Evolutionary conservation across 2,888 invertebrate species (phyloP), one percentile per base, ranked within the genome.

Genomic region (Rhingia campestris): DNA sequence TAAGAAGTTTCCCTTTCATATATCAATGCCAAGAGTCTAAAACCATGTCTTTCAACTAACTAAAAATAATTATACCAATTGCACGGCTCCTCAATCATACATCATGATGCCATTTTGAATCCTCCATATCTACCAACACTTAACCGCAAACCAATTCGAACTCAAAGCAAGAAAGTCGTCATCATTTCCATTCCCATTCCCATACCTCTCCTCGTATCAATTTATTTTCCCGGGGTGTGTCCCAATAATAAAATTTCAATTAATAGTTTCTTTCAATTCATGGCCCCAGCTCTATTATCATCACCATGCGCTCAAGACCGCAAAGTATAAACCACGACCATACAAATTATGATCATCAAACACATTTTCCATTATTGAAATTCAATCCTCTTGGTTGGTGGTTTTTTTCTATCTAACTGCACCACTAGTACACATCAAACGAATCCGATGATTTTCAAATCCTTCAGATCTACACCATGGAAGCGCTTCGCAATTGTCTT

Each of bases 311-410:
- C 22, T 22, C 22, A 47, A 56, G 56, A 66, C 49, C 74, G 22
- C 74, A 75, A 66, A 47, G 6, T 43, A 10, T 45, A 67, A 75
- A 75, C 67, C 66, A 53, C 58, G 66, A 30, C 43, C 58, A 59
- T 66, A 66, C 74, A 75, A 66, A 75, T 75, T 66, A 75, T 43
- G 43, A 66, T 59, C 58, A 75, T 75, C 66, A 75, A 59, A 66
- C 51, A 59, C 56, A 75, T 58, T 66, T 75, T 66, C 56, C 64
- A 74, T 74, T 56, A 66, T 56, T 49, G 64, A 66, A 58, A 66
- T 66, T 66, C 66, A 67, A 45, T 75, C 49, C 56, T 33, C 41
- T 66, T 58, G 64, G 22, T 10, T 14, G 56, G 32, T 43, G 53
- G 45, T 7, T 49, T 47, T 54, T 45, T 9, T 32, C 5, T 56